These are phyloP conservation scores for Cyanoramphus novaezelandiae DNA, from an alignment of 2,113 vertebrate species.

Conservation along the genomic window DNA sequence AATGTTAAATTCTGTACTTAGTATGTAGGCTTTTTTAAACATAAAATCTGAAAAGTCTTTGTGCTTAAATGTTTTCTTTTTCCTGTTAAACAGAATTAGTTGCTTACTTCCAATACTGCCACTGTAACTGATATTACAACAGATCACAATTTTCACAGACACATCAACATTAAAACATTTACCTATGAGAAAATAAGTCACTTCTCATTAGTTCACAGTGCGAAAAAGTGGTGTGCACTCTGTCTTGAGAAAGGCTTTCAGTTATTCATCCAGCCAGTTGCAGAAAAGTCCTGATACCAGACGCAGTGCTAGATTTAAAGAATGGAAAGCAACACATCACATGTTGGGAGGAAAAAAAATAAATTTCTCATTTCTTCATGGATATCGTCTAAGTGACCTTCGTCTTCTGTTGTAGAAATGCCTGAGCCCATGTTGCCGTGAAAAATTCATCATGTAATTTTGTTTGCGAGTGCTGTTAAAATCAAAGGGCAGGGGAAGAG, in stretches of 20 bases:
- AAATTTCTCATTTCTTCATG: constrained; percentile 81
- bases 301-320: constrained; percentile 73
- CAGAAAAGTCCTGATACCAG: constrained; percentile 76
- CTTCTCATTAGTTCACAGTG: constrained; percentile 87
- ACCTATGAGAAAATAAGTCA: constrained; percentile 82
- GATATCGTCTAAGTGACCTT: constrained; percentile 89
- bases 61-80: constrained; percentile 76
- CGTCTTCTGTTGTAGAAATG: constrained; percentile 98
- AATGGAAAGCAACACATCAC: constrained; percentile 76
- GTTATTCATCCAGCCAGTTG: constrained; percentile 71
- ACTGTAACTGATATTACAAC: constrained; percentile 83
- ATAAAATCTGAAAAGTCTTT: constrained; percentile 77
- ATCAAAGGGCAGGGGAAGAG: constrained; percentile 57
- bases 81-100: constrained; percentile 75
- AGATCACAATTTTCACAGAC: constrained; percentile 81
- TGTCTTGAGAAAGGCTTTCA: constrained; percentile 75
- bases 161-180: constrained; percentile 82
- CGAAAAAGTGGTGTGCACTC: constrained; percentile 77
- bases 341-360: constrained; percentile 71
- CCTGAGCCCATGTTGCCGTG: constrained; percentile 93
- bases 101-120: constrained; percentile 82
- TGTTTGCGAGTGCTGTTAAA: constrained; percentile 95
- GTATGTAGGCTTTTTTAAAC: constrained; percentile 68
- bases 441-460: constrained; percentile 99
- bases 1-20: constrained; percentile 78